Evolutionary conservation across 2,888 invertebrate species (phyloP).

Genomic region (Drosophila sordidapex): DNA sequence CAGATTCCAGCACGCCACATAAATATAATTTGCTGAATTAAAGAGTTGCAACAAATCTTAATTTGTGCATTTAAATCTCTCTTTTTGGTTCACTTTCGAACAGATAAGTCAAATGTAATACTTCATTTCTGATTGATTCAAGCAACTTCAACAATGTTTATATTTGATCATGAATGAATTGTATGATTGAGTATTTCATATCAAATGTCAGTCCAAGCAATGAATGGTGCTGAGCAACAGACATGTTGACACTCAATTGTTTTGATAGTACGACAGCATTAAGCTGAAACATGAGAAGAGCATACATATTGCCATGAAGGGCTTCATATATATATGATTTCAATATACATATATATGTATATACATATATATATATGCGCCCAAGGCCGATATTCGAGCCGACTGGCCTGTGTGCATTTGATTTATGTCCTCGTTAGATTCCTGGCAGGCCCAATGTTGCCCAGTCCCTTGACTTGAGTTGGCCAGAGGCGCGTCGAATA

Average conservation of each 20-base stretch:
- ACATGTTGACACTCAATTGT: not conserved
- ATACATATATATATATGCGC: too few relatives aligned
- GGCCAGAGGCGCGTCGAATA: conserved; percentile 18
- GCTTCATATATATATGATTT: not conserved
- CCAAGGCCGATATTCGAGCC: not conserved
- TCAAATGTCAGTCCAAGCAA: not conserved
- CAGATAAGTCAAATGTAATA: not conserved
- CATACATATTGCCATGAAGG: not conserved
- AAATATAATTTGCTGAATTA: not conserved
- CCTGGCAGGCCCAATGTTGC: not conserved
- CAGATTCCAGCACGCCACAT: not conserved
- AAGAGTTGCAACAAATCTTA: not conserved
- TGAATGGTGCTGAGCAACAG: not conserved
- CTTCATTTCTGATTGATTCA: not conserved
- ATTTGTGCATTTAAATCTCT: not conserved
- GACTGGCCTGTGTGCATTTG: not conserved
- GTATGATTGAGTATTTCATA: not conserved
- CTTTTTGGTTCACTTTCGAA: not conserved
- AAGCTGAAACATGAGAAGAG: not conserved
- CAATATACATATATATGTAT: too few relatives aligned
- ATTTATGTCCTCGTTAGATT: not conserved
- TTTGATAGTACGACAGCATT: not conserved
- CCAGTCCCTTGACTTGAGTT: conserved; percentile 2
- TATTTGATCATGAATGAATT: not conserved
- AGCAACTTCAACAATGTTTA: not conserved